Percentiles rank a stretch among this genome's conserved stretches.
Evolutionary conservation across 2,888 invertebrate species (phyloP).

Genomic region (Himalopsyche tibetana): DNA sequence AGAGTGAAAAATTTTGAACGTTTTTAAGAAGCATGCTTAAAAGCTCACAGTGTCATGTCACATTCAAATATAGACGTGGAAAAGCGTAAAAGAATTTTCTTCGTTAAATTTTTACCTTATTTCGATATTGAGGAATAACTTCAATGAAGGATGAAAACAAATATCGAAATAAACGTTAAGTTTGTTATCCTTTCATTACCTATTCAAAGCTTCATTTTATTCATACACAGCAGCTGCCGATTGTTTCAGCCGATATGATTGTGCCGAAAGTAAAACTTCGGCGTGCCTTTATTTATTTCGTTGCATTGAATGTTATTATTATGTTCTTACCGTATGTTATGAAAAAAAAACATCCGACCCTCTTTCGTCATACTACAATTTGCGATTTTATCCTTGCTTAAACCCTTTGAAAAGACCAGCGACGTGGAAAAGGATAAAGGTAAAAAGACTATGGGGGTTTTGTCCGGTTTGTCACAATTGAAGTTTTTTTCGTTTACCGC

Average conservation of each 20-base stretch:
- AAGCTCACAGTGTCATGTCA: too few relatives aligned
- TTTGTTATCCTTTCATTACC: too few relatives aligned
- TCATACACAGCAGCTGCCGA: conserved; percentile 31
- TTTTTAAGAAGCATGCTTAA: too few relatives aligned
- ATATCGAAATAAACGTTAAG: too few relatives aligned
- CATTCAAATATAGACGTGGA: too few relatives aligned
- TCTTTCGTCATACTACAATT: conserved; percentile 53
- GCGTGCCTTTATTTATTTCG: conserved; percentile 6
- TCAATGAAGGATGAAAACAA: too few relatives aligned
- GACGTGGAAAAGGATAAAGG: conserved; percentile 41
- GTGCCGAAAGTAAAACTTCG: conserved; percentile 32
- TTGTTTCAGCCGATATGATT: conserved; percentile 44
- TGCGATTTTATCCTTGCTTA: conserved; percentile 61
- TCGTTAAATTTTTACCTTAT: too few relatives aligned
- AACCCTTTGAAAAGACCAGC: conserved; percentile 54
- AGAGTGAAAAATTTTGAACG: too few relatives aligned
- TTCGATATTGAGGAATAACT: too few relatives aligned
- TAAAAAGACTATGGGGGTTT: background rate
- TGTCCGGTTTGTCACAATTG: conserved; percentile 13
- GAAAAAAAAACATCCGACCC: conserved; percentile 6
- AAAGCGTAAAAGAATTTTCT: too few relatives aligned
- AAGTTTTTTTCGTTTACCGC: background rate
- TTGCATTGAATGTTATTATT: conserved; percentile 51
- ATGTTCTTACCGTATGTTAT: conserved; percentile 34
- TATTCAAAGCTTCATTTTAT: conserved; percentile 6